Conservation (phyloP, 2,888 invertebrate species). For the Steinernema hermaphroditum region DNA sequence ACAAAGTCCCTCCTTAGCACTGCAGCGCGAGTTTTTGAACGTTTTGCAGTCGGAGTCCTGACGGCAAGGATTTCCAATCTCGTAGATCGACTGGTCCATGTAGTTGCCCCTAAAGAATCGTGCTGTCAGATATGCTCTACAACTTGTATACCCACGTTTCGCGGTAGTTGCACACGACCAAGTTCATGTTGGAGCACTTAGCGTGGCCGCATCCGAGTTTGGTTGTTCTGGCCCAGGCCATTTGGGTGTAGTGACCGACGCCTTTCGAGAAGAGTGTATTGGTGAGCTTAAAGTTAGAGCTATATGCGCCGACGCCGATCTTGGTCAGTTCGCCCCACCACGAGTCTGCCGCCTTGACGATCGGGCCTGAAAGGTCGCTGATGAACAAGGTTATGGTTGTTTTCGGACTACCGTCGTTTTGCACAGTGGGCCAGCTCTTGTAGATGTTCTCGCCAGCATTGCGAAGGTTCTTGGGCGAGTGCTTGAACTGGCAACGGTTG, state of each 20-base stretch:
- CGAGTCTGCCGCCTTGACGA: slow-evolving; percentile 38
- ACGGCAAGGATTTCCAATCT: slow-evolving; percentile 39
- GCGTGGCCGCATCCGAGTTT: slow-evolving; percentile 44
- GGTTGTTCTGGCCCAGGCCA: slow-evolving; percentile 46
- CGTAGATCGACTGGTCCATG: slow-evolving; percentile 41
- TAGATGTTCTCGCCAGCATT: slow-evolving; percentile 47
- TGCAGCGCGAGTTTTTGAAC: slow-evolving; percentile 36
- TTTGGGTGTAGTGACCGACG: slow-evolving; percentile 49
- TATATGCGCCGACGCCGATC: slow-evolving; percentile 40
- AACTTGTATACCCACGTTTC: slow-evolving; percentile 34
- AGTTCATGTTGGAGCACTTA: slow-evolving; percentile 41
- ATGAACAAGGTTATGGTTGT: too few species aligned
- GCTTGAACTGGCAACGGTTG: slow-evolving; percentile 38
- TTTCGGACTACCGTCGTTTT: background rate
- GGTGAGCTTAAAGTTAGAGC: slow-evolving; percentile 20
- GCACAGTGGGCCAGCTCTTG: slow-evolving; percentile 24
- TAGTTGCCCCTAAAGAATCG: slow-evolving; percentile 44
- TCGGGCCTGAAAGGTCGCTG: background rate
- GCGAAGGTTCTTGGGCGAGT: slow-evolving; percentile 34
- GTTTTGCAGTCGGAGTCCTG: slow-evolving; percentile 38
- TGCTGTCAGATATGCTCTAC: background rate
- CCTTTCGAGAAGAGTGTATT: slow-evolving; percentile 37
- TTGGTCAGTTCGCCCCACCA: slow-evolving; percentile 50
- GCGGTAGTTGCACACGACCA: slow-evolving; percentile 43
- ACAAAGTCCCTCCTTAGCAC: slow-evolving; percentile 39